Percentiles rank a stretch among this genome's conserved stretches.
phyloP scores from a whole-genome alignment of 2,888 invertebrate genomes.

The Daptonema setosum region DNA sequence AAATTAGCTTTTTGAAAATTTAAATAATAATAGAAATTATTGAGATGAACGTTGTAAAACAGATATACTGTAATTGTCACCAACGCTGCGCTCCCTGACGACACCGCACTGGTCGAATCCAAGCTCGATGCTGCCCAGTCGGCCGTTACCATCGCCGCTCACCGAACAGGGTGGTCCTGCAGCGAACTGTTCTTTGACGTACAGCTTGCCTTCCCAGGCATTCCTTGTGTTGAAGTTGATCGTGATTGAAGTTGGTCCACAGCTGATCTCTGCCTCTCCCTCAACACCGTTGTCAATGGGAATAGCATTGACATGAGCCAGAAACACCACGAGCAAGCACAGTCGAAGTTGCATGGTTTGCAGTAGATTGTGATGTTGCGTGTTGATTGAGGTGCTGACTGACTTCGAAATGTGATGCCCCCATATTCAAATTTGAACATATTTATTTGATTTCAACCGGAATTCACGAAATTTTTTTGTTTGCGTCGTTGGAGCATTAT shows the following conservation, averaged over 20 bases:
- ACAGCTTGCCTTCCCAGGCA: conserved; percentile 19
- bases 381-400: no score
- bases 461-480: no score
- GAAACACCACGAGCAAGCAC: no score
- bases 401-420: no score
- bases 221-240: conserved; percentile 27
- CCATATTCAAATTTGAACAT: no score
- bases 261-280: conserved; percentile 26
- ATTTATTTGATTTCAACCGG: no score
- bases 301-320: neutral
- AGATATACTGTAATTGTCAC: neutral
- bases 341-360: no score
- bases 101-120: conserved; percentile 26
- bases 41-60: no score
- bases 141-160: neutral
- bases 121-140: conserved; percentile 23
- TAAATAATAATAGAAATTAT: no score
- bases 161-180: conserved; percentile 14
- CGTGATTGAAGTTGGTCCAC: conserved; percentile 24
- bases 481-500: no score
- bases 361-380: no score
- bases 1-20: no score
- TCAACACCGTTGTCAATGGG: conserved; percentile 9
- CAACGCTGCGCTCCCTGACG: conserved; percentile 20
- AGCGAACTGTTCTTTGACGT: conserved; percentile 23